Conservation (phyloP, 2,113 vertebrate genomes). For the Pica pica region DNA sequence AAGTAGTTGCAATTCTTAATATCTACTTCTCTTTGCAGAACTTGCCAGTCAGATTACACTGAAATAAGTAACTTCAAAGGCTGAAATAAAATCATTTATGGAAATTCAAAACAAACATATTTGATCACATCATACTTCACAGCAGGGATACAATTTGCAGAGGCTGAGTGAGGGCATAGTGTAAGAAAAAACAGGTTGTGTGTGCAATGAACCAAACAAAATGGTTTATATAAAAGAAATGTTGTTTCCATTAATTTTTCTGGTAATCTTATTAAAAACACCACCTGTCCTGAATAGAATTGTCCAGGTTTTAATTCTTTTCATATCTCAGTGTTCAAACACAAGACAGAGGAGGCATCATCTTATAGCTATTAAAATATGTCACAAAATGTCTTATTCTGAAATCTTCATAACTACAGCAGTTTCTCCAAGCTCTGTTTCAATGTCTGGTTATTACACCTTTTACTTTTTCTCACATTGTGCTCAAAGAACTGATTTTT, state of each 20-base stretch:
- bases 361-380: background rate
- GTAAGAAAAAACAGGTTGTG: constrained; percentile 49
- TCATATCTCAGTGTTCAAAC: constrained; percentile 10
- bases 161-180: constrained; percentile 31
- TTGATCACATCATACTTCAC: constrained; percentile 58
- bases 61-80: constrained; percentile 9
- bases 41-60: background rate
- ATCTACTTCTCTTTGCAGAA: background rate
- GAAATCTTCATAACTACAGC: background rate
- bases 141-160: constrained; percentile 50
- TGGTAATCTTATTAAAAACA: constrained; percentile 65
- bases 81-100: constrained; percentile 36
- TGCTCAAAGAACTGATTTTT: background rate
- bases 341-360: background rate
- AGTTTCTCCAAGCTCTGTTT: background rate
- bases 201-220: constrained; percentile 65
- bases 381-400: background rate
- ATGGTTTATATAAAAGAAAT: constrained; percentile 67
- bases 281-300: constrained; percentile 52
- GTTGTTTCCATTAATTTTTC: constrained; percentile 66
- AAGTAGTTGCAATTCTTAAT: background rate
- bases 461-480: background rate
- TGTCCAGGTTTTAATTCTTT: constrained; percentile 49
- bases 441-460: background rate
- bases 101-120: constrained; percentile 51